A percentile compares a stretch with the other conserved stretches of the same genome.
These are phyloP conservation scores for Trichogramma evanescens DNA, from an alignment of 2,888 invertebrate species.

Conservation along the genomic window DNA sequence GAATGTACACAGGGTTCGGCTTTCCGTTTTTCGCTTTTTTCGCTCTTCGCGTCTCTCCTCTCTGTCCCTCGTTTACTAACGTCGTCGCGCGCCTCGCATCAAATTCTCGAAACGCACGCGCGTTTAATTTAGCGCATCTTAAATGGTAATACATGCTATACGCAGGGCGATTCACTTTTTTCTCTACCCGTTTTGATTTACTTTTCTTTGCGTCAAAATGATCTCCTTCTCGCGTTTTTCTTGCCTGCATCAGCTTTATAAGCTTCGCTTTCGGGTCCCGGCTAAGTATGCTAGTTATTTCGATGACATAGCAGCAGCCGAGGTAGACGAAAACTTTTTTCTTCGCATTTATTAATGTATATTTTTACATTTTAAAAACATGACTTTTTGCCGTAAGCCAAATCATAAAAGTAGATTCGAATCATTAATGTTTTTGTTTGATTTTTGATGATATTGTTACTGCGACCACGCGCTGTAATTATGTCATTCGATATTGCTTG, in stretches of 20 bases:
- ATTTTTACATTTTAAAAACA: too few relatives aligned
- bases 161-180: constrained; percentile 8
- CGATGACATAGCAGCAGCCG: too few relatives aligned
- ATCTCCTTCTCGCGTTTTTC: neutral
- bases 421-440: too few relatives aligned
- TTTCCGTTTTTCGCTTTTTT: constrained; percentile 22
- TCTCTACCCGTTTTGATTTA: neutral
- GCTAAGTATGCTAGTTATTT: constrained; percentile 12
- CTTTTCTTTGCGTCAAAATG: too few relatives aligned
- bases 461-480: too few relatives aligned
- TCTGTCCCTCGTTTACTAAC: too few relatives aligned
- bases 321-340: too few relatives aligned
- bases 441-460: too few relatives aligned
- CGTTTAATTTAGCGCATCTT: constrained; percentile 23
- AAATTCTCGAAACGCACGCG: constrained; percentile 19
- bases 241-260: constrained; percentile 1
- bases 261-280: neutral
- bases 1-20: constrained; percentile 29
- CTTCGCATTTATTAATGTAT: too few relatives aligned
- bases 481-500: too few relatives aligned
- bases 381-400: too few relatives aligned
- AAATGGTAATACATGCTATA: constrained; percentile 17
- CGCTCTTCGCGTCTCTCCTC: constrained; percentile 20
- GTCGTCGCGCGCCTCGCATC: neutral
- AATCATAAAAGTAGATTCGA: too few relatives aligned